Evolutionary conservation across 2,797 vertebrate species (phyloP), one percentile per base, ranked within the genome.

Genomic region (Melanotaenia trifasciata): DNA sequence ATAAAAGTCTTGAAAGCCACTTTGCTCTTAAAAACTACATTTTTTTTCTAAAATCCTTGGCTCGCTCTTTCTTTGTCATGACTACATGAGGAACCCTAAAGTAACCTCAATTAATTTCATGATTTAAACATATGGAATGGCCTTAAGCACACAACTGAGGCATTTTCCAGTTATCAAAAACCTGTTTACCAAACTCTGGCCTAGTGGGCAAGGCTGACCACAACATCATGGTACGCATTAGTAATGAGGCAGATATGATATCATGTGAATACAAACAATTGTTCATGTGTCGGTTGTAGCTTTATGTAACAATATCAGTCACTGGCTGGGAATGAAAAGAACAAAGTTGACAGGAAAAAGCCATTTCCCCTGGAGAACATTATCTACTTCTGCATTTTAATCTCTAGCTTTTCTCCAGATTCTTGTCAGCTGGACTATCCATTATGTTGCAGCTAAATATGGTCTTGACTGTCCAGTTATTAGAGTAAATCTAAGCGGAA

Each of bases 401-500:
- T 83, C 40, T 56, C 13, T 40, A 50, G 60, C 24, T 63, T 72
- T 58, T 70, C 64, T 61, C 64, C 64, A 56, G 50, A 59, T 53
- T 72, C 65, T 56, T n/a, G 3, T 53, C 61, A 58, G 24, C 57
- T 47, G 9, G 20, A 58, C 74, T 83, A 86, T 86, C 79, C 64
- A 92, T 93, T 91, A 86, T 78, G 63, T 70, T 54, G 18, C 61
- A 8, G 85, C 84, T 90, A 87, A 92, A 86, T 84, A 80, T 56
- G 43, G 84, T 88, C 90, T 87, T 85, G 78, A 75, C 87, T 87
- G 72, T 90, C 84, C 88, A 73, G 79, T 84, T 87, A 89, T 87
- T 90, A 84, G 86, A 89, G 89, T 87, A 88, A 71, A 89, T 67
- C 74, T 72, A 81, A 40, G 84, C 81, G 35, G 67, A 86, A 86